Conservation (phyloP, 2,797 vertebrate genomes). For the Botia almorhae region DNA sequence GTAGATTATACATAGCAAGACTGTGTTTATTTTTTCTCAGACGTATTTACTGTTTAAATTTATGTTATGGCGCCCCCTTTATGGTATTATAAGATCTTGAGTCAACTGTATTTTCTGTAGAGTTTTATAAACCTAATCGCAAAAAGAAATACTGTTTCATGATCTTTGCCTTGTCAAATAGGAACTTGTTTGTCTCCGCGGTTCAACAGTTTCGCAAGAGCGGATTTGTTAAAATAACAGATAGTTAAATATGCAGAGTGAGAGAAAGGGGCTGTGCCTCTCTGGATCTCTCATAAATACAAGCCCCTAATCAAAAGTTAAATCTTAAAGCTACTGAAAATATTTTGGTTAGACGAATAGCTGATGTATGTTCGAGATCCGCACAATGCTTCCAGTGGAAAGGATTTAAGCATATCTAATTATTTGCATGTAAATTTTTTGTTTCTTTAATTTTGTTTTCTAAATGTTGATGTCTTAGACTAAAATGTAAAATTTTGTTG, state of each 20-base stretch:
- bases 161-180: constrained; percentile 33
- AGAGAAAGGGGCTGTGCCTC: constrained; percentile 6
- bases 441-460: not conserved
- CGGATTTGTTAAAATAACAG: constrained; percentile 40
- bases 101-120: no score
- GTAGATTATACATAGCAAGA: no score
- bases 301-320: not conserved
- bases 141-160: no score
- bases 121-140: no score
- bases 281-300: constrained; percentile 1
- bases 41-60: no score
- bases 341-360: not conserved
- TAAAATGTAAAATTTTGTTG: not conserved
- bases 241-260: not conserved
- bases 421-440: not conserved
- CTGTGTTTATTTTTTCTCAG: no score
- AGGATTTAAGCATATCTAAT: not conserved
- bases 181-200: constrained; percentile 46
- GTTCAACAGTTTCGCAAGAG: constrained; percentile 46
- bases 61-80: no score
- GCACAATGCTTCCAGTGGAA: not conserved
- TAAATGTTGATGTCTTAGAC: not conserved
- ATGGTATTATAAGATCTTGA: no score
- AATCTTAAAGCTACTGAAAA: not conserved
- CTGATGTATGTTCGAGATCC: not conserved